Base-by-base conservation (phyloP, 92 coral and sea anemone species). In the Plumapathes pennacea region DNA sequence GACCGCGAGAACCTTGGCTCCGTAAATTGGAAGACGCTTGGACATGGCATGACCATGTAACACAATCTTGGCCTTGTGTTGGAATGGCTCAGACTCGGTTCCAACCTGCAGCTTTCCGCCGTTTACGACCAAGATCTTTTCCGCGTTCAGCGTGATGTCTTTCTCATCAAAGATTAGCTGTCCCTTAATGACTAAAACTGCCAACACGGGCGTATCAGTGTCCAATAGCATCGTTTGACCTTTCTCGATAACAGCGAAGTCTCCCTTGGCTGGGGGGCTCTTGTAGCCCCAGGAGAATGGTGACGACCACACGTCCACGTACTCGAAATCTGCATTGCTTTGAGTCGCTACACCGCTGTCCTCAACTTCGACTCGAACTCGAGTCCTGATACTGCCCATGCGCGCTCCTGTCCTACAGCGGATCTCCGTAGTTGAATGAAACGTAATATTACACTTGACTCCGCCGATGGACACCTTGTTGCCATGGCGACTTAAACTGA, bases 261-360 rank as follows among this genome's bases (percentile, higher is more conserved):
- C 94, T 43, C 97, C 97, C 62, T 69, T 80, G 54, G 54, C 72
- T 30, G 97, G 97, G 10, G 85, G 88, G 42, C 38, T 34, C 33
- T 64, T 83, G 62, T 84, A 75, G 13, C 95, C 90, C 97, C 97
- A 90, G 42, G 97, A 71, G 36, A 37, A 90, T 3, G 49, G 82
- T 2, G 97, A 90, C 19, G 97, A 90, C 97, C 97, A 90, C 8
- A 90, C 61, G 30, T 90, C 97, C 30, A 90, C 69, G 64, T 85
- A 85, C 28, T 77, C 67, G 59, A 85, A 90, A 50, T 85, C 84
- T 33, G 94, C 97, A 55, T 56, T 42, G 50, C 69, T 84, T 70
- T 85, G 89, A 38, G 72, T 76, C 21, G 97, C 89, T 12, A 80
- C 58, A 10, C 97, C 97, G 14, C 50, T 67, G 57, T 58, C 62